Conservation (phyloP, 2,113 vertebrate species). For the Macquaria australasica region DNA sequence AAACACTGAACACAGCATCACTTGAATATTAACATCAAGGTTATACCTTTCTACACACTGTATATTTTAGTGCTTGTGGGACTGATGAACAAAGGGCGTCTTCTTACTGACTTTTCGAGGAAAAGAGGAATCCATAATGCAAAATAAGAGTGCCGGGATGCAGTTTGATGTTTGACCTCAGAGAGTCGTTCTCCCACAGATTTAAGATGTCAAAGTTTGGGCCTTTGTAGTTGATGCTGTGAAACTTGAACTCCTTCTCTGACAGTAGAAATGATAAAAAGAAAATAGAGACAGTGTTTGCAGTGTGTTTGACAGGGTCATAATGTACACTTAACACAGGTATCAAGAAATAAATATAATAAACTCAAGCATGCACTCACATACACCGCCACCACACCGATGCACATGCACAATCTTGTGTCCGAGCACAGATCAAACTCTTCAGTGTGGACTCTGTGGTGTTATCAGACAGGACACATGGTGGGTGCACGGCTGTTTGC, state of each 20-base stretch:
- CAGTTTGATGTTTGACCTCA: slow-evolving; percentile 55
- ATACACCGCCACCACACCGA: neutral
- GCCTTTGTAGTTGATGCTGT: slow-evolving; percentile 17
- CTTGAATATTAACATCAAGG: slow-evolving; percentile 52
- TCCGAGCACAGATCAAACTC: slow-evolving; percentile 1
- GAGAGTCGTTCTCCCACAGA: slow-evolving; percentile 27
- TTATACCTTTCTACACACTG: slow-evolving; percentile 21
- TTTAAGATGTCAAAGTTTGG: slow-evolving; percentile 33
- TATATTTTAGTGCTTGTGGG: slow-evolving; percentile 20
- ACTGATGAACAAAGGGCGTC: slow-evolving; percentile 23
- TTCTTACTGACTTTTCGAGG: slow-evolving; percentile 39
- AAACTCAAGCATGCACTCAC: slow-evolving; percentile 1
- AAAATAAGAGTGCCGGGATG: slow-evolving; percentile 29
- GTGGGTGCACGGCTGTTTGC: slow-evolving; percentile 28
- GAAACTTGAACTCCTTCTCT: slow-evolving; percentile 26
- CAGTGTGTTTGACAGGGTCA: neutral
- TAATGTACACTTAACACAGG: slow-evolving; percentile 5
- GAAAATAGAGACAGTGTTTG: neutral
- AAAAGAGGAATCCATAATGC: slow-evolving; percentile 48
- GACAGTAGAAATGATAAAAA: neutral
- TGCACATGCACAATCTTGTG: slow-evolving; percentile 9
- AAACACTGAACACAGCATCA: neutral
- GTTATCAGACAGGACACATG: slow-evolving; percentile 41
- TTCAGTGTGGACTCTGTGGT: neutral
- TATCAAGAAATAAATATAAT: slow-evolving; percentile 13